These are phyloP conservation scores for Drosophila nr. perissopoda DNA, from an alignment of 2,888 invertebrate genomes.

Conservation along the genomic window DNA sequence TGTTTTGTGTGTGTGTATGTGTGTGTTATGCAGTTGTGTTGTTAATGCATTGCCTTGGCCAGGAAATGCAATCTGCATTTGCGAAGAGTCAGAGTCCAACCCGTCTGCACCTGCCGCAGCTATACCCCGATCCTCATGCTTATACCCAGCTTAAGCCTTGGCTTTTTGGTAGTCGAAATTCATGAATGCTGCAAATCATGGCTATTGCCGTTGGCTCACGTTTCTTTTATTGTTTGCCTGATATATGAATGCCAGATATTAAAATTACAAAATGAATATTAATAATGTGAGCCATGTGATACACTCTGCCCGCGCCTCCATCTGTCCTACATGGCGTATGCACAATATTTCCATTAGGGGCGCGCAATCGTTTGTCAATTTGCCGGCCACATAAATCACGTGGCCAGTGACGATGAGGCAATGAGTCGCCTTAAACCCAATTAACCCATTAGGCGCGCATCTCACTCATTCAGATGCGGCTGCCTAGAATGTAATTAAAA, in stretches of 20 bases:
- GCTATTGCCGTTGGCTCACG: constrained; percentile 42
- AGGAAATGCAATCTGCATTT: constrained; percentile 75
- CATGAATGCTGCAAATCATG: constrained; percentile 69
- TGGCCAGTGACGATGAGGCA: constrained; percentile 19
- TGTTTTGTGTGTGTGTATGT: neutral
- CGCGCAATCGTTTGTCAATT: constrained; percentile 70
- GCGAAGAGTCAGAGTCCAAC: constrained; percentile 30
- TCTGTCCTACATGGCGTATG: constrained; percentile 45
- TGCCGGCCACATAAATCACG: constrained; percentile 62
- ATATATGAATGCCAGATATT: constrained; percentile 50
- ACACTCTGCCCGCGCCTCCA: neutral
- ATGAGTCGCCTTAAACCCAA: constrained; percentile 67
- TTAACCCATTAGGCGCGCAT: constrained; percentile 70
- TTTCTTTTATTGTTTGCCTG: constrained; percentile 52
- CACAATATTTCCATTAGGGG: constrained; percentile 64
- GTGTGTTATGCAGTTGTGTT: constrained; percentile 7
- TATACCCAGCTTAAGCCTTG: constrained; percentile 24
- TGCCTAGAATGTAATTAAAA: constrained; percentile 75
- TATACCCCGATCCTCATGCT: neutral
- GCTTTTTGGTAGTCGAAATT: constrained; percentile 26
- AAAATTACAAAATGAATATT: constrained; percentile 71
- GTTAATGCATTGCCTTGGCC: constrained; percentile 70
- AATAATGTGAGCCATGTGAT: constrained; percentile 54
- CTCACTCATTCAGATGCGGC: constrained; percentile 61
- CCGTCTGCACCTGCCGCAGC: constrained; percentile 17